Evolutionary conservation across 2,888 invertebrate genomes (phyloP), one percentile per base, ranked within the genome.

Genomic region (Cataglyphis rosenhaueri): DNA sequence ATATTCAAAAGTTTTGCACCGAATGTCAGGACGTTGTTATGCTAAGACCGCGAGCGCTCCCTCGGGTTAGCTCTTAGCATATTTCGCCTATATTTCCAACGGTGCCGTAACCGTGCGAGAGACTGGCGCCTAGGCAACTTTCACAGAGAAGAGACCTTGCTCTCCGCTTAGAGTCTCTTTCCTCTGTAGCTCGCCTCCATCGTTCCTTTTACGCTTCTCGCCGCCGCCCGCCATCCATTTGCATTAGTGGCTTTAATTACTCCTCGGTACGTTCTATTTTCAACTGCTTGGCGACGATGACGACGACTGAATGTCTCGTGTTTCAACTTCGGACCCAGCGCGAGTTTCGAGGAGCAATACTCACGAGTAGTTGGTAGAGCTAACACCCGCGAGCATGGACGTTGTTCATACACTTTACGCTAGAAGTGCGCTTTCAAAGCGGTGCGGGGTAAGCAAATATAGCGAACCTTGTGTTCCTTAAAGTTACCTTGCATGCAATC

Each of bases 11-110:
- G 87, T 89, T 91, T 91, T 91, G 90, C 91, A 88, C 90, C 89
- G 89, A 93, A 93, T 91, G 91, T 90, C 87, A 87, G 91, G 88
- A 91, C 91, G 92, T 92, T 92, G 92, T 93, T 93, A 93, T 93
- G 92, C 92, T 92, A 93, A 93, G 92, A 92, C 91, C 89, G 87
- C 87, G 86, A 89, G 88, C 88, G 85, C 59, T 65, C 79, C 84
- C 81, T n/a, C 52, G n/a, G 85, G 82, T 86, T 88, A 89, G 88
- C 91, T 92, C 90, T 93, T 93, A 93, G 91, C 92, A 93, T 93
- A 93, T 93, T 92, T 92, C 89, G 87, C 89, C 91, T 90, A 92
- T 92, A 92, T 93, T 92, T 93, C 92, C 89, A 86, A 71, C 86
- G 74, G 84, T 78, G 84, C 82, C 87, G 87, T 85, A 89, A 85